phyloP scores from a whole-genome alignment of 2,113 vertebrate species.

The Dascyllus trimaculatus region DNA sequence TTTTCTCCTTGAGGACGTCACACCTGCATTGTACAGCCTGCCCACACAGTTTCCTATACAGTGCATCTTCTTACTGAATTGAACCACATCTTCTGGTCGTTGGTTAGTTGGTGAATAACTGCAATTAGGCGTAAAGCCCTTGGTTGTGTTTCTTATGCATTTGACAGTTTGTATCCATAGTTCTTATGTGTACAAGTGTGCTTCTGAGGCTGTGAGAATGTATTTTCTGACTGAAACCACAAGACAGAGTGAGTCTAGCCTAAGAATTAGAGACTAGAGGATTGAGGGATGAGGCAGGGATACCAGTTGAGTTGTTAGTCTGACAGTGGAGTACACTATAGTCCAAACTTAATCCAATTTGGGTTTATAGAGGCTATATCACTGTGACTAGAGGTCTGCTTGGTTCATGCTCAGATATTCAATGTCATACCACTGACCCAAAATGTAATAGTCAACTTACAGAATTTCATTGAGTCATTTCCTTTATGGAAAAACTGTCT shows the following conservation, averaged over 20 bases:
- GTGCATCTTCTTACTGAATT: no score
- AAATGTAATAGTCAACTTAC: neutral
- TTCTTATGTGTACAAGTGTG: neutral
- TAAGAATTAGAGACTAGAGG: conserved; percentile 29
- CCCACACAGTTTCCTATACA: neutral
- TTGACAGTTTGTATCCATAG: neutral
- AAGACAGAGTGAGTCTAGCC: conserved; percentile 30
- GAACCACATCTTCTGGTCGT: neutral
- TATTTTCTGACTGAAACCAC: neutral
- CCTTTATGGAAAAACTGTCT: no score
- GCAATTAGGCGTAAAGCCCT: neutral
- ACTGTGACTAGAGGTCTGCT: neutral
- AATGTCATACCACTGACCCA: neutral
- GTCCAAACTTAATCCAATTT: conserved; percentile 28
- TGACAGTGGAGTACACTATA: neutral
- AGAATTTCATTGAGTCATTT: no score
- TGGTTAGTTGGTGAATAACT: neutral
- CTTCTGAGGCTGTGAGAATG: neutral
- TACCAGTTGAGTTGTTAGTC: conserved; percentile 21
- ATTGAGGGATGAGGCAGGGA: conserved; percentile 29
- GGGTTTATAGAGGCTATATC: conserved; percentile 3
- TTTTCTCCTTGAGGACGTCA: neutral
- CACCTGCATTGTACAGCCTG: no score
- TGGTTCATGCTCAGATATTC: neutral
- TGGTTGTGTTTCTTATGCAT: neutral